Base-by-base conservation (phyloP, 1,140 invertebrate genomes). In the Procambarus virginalis region DNA sequence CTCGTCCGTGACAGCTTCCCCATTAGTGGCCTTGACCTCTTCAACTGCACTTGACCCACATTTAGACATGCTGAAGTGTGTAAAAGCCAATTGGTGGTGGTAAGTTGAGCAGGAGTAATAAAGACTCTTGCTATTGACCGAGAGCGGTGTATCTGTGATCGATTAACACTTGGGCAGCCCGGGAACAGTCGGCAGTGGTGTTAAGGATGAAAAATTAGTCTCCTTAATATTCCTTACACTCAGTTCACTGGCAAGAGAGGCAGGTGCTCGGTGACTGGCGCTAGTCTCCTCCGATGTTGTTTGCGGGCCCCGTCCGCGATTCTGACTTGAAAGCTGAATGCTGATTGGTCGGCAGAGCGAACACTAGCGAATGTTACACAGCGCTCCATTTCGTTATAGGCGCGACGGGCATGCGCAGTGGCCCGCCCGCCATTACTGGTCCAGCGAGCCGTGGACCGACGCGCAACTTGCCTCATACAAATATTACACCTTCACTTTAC, bases 331-430 rank as follows among this genome's bases (percentile, higher is more conserved):
- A 89, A 89, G 88, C 88, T 70, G 73, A 84, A 78, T 89, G 88
- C 80, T 91, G 90, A 91, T 91, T 91, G 90, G 90, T 87, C 58
- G 80, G 73, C 45, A 83, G 90, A 91, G 84, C 80, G 84, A 86
- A 83, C 84, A 86, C 90, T 91, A 91, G 90, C 90, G 90, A 91
- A 91, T 91, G 84, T 91, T 82, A 81, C 90, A 55, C 75, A 86
- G 84, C 84, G 90, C 90, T 91, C 90, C 85, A 86, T 91, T 91
- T 91, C 90, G 90, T 91, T 91, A 91, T 91, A 91, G 90, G 90
- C 85, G 85, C 84, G 90, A 86, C 90, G 80, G 79, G 89, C 89
- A 90, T 87, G 90, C 90, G 90, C 90, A 91, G 73, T 89, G 55
- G 49, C 20, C 45, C 81, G 58, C 34, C 88, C 88, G 88, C 88